Conservation (phyloP, 2,113 vertebrate genomes). For the Isurus oxyrinchus region DNA sequence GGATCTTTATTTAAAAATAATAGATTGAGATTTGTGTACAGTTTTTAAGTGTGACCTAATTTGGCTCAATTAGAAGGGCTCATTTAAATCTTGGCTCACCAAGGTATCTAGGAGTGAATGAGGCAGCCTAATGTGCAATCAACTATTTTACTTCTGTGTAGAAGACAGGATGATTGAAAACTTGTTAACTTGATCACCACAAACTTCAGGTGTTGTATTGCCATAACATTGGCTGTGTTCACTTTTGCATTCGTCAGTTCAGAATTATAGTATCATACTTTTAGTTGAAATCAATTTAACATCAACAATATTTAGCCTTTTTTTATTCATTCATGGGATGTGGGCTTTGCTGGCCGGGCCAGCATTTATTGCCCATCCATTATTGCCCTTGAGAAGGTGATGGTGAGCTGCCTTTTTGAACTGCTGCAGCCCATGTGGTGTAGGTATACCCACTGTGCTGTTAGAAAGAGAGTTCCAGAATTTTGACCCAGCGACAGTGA, state of each 20-base stretch:
- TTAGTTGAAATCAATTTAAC: neutral
- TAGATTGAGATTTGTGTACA: neutral
- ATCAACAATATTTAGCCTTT: neutral
- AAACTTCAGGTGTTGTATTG: neutral
- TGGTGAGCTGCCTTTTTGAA: too few relatives aligned
- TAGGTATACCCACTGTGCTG: too few relatives aligned
- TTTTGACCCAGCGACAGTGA: too few relatives aligned
- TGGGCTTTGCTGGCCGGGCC: too few relatives aligned
- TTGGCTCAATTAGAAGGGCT: neutral
- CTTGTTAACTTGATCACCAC: neutral
- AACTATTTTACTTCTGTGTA: neutral
- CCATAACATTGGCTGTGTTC: neutral
- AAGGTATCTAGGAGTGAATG: neutral
- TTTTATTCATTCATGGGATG: too few relatives aligned
- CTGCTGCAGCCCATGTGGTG: too few relatives aligned
- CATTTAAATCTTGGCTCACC: neutral
- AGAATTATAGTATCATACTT: neutral
- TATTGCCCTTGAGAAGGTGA: too few relatives aligned
- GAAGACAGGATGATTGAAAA: neutral
- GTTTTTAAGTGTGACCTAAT: neutral
- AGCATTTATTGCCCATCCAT: too few relatives aligned
- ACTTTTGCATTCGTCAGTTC: neutral
- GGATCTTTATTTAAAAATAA: neutral
- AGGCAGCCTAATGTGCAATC: neutral
- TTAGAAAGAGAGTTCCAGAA: too few relatives aligned